Base-by-base conservation (phyloP, 1,140 invertebrate species). In the Euwallacea similis region DNA sequence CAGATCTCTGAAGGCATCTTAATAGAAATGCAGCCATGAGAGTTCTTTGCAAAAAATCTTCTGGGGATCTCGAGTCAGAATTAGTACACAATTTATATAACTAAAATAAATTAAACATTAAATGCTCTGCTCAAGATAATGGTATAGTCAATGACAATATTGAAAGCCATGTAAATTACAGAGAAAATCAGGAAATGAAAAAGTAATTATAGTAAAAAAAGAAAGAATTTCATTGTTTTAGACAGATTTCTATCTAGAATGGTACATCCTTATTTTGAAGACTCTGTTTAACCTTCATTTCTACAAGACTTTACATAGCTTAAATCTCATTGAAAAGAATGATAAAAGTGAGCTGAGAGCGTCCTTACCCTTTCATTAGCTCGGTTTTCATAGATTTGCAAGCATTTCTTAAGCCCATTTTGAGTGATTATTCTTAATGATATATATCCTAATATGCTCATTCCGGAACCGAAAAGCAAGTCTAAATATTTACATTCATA, bases 401-500 rank as follows among this genome's bases (percentile, higher is more conserved):
- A 73, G 66, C 87, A 85, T 33, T 84, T 83, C 2, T 84, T 76
- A 0, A 85, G 77, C 0, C 86, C 85, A 6, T 84, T 77, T 76
- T 90, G 89, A 0, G 93, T 90, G 0, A 93, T 85, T 80, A 93
- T 89, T 66, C 93, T 82, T 53, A 94, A 78, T 0, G 92, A 90
- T 15, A 94, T 84, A 77, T 89, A 88, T 74, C 89, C 91, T 7
- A 94, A 82, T 56, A 93, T 85, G 73, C 90, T 93, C 88, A 94
- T 91, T 15, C 93, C 92, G 2, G 90, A 90, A n/a, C 88, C 90
- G 67, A 92, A 89, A 44, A 93, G 82, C 7, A 92, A 77, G 68
- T 89, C 88, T 58, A 93, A 82, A 78, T 91, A 88, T 73, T 87
- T 85, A 79, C 95, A 97, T 83, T 97, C 95, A 77, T 88, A 90